Evolutionary conservation across 2,888 invertebrate genomes (phyloP).

Genomic region (Dilophus febrilis): DNA sequence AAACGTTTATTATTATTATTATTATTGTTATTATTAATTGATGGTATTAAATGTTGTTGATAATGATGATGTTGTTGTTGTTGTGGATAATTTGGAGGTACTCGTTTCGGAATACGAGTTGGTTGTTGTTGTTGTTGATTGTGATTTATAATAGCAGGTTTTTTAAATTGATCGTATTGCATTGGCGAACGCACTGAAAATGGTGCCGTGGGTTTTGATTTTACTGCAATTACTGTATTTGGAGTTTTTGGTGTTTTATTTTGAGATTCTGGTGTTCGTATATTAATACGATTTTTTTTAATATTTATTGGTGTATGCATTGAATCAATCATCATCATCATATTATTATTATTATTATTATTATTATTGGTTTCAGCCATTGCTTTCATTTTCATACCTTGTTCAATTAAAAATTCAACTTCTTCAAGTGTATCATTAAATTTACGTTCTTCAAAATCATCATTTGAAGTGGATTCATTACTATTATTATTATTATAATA

Average conservation of each 20-base stretch:
- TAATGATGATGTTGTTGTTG: background rate
- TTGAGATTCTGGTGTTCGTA: too few species aligned
- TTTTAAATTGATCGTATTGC: background rate
- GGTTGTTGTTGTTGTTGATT: background rate
- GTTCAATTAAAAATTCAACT: slow-evolving; percentile 5
- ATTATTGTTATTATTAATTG: background rate
- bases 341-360: too few species aligned
- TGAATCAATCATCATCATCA: background rate
- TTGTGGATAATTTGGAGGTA: background rate
- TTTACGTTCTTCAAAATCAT: background rate
- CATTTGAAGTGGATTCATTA: too few species aligned
- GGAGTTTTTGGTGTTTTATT: slow-evolving; percentile 6
- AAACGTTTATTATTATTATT: slow-evolving; percentile 10
- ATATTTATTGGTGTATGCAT: background rate
- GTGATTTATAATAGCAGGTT: background rate
- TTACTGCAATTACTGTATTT: slow-evolving; percentile 11
- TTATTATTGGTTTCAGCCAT: too few species aligned
- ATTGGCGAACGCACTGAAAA: too few species aligned
- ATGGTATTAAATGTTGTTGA: background rate
- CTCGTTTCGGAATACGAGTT: background rate
- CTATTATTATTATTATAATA: too few species aligned
- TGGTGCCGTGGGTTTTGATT: slow-evolving; percentile 3
- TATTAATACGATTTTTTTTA: too few species aligned
- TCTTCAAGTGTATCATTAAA: slow-evolving; percentile 7
- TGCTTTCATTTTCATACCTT: background rate